Percentiles rank a stretch among this genome's conserved stretches.
These are phyloP conservation scores for Tiliacea citrago DNA, from an alignment of 2,888 invertebrate genomes.

Conservation along the genomic window DNA sequence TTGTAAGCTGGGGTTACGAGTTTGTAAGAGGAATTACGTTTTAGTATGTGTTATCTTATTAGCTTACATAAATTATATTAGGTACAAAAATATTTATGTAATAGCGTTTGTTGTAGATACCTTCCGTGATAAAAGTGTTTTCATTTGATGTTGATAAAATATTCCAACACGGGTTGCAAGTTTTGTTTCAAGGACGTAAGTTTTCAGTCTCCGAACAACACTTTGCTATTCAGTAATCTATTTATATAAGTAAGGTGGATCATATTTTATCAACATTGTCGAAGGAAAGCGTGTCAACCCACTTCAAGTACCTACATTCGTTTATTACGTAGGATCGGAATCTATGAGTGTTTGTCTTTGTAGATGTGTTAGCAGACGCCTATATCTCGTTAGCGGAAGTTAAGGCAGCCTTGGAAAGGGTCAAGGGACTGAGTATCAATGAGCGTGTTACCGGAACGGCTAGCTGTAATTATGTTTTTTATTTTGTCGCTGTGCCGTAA, in stretches of 20 bases:
- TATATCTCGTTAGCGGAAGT: slow-evolving; percentile 57
- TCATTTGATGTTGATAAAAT: background rate
- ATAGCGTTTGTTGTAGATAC: slow-evolving; percentile 14
- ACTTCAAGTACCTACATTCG: slow-evolving; percentile 22
- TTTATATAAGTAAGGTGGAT: slow-evolving; percentile 11
- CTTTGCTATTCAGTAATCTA: slow-evolving; percentile 20
- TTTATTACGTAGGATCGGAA: slow-evolving; percentile 12
- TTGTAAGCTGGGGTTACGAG: slow-evolving; percentile 37
- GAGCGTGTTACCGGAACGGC: slow-evolving; percentile 30
- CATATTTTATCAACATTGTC: slow-evolving; percentile 22
- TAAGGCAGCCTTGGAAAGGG: slow-evolving; percentile 57
- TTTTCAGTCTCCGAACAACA: background rate
- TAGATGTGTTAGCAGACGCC: slow-evolving; percentile 33
- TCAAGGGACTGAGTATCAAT: slow-evolving; percentile 51
- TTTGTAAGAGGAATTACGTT: slow-evolving; percentile 16
- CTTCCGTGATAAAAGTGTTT: background rate
- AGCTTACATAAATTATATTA: slow-evolving; percentile 10
- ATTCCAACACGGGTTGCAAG: background rate
- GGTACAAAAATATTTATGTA: slow-evolving; percentile 11
- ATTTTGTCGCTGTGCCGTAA: background rate
- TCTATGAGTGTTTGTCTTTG: slow-evolving; percentile 45
- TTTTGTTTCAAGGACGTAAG: background rate
- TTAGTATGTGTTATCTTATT: slow-evolving; percentile 37
- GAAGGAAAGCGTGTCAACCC: slow-evolving; percentile 38
- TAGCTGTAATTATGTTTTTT: slow-evolving; percentile 1